A percentile compares a stretch with the other conserved stretches of the same genome.
Evolutionary conservation across 2,113 vertebrate genomes (phyloP).

Genomic region (Sterna hirundo): DNA sequence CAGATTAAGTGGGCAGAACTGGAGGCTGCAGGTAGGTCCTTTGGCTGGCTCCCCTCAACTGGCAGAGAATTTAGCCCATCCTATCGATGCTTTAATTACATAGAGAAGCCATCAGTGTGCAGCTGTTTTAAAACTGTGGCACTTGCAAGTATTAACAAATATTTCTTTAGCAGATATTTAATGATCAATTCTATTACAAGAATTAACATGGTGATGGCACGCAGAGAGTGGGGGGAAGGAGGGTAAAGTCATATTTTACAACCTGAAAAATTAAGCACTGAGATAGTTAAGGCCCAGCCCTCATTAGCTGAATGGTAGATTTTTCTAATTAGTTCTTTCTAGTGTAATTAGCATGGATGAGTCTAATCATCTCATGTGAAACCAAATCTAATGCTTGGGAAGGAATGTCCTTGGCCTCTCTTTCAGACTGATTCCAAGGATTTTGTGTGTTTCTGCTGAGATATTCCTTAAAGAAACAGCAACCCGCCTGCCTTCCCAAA

Average conservation of each 20-base stretch:
- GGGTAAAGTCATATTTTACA: slow-evolving; percentile 72
- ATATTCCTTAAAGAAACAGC: slow-evolving; percentile 56
- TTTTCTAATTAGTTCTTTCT: slow-evolving; percentile 98
- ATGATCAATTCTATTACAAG: slow-evolving; percentile 54
- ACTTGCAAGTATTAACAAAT: slow-evolving; percentile 29
- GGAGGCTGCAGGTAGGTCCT: neutral
- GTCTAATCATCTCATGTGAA: slow-evolving; percentile 97
- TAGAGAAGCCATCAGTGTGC: neutral
- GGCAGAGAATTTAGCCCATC: neutral
- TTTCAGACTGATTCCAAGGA: slow-evolving; percentile 80
- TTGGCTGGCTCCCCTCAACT: neutral
- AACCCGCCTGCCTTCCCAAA: neutral
- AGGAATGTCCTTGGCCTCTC: slow-evolving; percentile 92
- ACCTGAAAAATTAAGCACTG: slow-evolving; percentile 83
- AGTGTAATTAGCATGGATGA: slow-evolving; percentile 93
- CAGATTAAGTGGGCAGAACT: neutral
- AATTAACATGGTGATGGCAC: slow-evolving; percentile 57
- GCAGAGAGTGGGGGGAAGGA: slow-evolving; percentile 27
- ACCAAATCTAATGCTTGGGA: slow-evolving; percentile 92
- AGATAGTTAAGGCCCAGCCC: slow-evolving; percentile 89
- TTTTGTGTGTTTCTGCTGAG: slow-evolving; percentile 57
- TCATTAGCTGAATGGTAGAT: slow-evolving; percentile 95
- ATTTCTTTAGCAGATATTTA: slow-evolving; percentile 56
- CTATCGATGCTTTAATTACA: neutral
- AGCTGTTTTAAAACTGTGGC: neutral